phyloP scores from a whole-genome alignment of 2,113 vertebrate genomes.

The Thymallus thymallus region DNA sequence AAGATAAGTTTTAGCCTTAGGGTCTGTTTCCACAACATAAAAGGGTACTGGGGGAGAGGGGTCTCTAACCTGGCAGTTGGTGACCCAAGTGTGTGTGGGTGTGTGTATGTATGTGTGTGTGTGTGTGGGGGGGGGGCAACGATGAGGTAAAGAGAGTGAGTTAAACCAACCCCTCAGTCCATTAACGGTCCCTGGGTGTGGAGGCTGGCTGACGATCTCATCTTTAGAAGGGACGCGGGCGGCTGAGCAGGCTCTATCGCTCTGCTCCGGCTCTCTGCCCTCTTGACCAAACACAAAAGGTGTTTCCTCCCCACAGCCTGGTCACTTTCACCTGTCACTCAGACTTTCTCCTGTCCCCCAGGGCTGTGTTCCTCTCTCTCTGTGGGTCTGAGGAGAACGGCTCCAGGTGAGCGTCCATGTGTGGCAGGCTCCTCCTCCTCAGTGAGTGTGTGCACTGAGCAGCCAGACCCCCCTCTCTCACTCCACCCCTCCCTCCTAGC shows the following conservation, averaged over 20 bases:
- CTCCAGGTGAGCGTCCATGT: conserved; percentile 52
- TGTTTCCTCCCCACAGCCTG: conserved; percentile 46
- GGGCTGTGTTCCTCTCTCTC: conserved; percentile 27
- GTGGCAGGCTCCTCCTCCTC: conserved; percentile 37
- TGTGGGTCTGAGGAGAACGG: neutral
- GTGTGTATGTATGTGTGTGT: neutral
- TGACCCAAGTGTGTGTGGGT: conserved; percentile 21
- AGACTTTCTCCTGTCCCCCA: conserved; percentile 36
- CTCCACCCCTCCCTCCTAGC: conserved; percentile 8
- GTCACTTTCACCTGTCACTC: conserved; percentile 75
- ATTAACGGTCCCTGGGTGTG: neutral
- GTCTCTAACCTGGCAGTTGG: conserved; percentile 18
- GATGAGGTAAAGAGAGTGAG: conserved; percentile 21
- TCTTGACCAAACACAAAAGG: conserved; percentile 68
- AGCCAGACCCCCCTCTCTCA: too few relatives aligned
- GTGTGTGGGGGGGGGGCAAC: neutral
- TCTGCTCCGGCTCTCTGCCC: conserved; percentile 6
- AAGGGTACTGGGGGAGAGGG: neutral
- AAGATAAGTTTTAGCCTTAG: neutral
- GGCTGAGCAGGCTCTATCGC: conserved; percentile 24
- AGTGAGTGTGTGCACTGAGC: too few relatives aligned
- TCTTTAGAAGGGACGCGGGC: conserved; percentile 42
- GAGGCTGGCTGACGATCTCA: conserved; percentile 37
- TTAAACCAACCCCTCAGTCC: conserved; percentile 2
- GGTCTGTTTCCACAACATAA: conserved; percentile 2